Percentiles rank a stretch among this genome's conserved stretches.
Conservation (phyloP, 2,113 vertebrate species). For the Brachirus orientalis region DNA sequence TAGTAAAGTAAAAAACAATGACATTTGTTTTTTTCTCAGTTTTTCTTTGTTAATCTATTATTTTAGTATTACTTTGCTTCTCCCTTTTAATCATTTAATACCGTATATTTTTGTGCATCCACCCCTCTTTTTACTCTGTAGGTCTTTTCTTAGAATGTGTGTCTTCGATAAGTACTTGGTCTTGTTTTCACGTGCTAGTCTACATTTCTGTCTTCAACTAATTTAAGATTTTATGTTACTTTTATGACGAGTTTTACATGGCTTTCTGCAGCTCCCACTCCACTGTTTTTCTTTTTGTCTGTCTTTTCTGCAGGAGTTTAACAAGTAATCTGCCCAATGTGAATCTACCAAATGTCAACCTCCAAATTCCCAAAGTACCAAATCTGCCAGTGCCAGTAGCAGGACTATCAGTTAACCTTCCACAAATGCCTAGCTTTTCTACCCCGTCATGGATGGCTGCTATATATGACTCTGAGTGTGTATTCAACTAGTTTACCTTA, state of each 20-base stretch:
- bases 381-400: conserved; percentile 93
- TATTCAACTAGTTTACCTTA: conserved; percentile 97
- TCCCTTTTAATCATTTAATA: conserved; percentile 41
- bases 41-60: conserved; percentile 15
- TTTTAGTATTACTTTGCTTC: conserved; percentile 40
- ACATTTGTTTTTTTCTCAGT: conserved; percentile 10
- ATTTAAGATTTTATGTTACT: conserved; percentile 65
- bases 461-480: conserved; percentile 99
- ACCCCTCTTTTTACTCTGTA: conserved; percentile 36
- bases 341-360: conserved; percentile 99
- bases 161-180: conserved; percentile 43
- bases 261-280: conserved; percentile 94
- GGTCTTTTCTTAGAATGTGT: conserved; percentile 43
- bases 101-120: conserved; percentile 48
- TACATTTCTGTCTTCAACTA: conserved; percentile 61
- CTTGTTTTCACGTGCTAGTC: too few relatives aligned
- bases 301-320: conserved; percentile 99
- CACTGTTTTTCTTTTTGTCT: conserved; percentile 99
- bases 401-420: conserved; percentile 99
- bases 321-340: conserved; percentile 99
- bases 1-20: conserved; percentile 10
- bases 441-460: conserved; percentile 99
- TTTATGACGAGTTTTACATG: conserved; percentile 84
- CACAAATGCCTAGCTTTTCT: conserved; percentile 99
- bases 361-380: conserved; percentile 99